phyloP scores from a whole-genome alignment of 1,140 invertebrate species.

The Gryllus bimaculatus region DNA sequence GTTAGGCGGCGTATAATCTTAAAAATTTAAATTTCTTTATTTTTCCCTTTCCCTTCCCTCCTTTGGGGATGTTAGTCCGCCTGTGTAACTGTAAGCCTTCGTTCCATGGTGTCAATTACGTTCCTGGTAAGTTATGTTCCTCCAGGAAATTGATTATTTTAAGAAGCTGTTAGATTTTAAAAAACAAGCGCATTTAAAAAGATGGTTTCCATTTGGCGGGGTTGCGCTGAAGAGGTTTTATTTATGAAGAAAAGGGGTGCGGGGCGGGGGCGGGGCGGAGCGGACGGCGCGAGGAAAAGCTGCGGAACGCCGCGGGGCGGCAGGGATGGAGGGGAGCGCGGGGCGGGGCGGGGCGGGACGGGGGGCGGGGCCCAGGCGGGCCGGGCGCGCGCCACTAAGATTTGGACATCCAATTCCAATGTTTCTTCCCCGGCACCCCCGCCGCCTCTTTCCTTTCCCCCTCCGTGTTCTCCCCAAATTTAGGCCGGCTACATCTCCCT shows the following conservation, averaged over 20 bases:
- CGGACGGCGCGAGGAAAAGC: not conserved
- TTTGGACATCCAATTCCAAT: slow-evolving; percentile 15
- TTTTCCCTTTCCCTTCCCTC: not conserved
- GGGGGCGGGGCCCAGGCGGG: not conserved
- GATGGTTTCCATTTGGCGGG: slow-evolving; percentile 16
- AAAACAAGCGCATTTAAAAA: slow-evolving; percentile 16
- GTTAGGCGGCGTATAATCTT: not conserved
- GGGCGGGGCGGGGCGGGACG: not conserved
- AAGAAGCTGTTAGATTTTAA: slow-evolving; percentile 10
- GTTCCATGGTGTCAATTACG: slow-evolving; percentile 13
- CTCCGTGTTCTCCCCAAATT: slow-evolving; percentile 7
- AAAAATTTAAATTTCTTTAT: not conserved
- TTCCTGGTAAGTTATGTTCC: not conserved
- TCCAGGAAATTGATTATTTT: slow-evolving; percentile 16
- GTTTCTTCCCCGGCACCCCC: not conserved
- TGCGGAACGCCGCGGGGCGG: not conserved
- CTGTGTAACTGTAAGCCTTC: slow-evolving; percentile 12
- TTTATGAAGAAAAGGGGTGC: slow-evolving; percentile 6
- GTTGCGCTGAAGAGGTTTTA: slow-evolving; percentile 15
- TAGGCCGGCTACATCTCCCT: slow-evolving; percentile 13
- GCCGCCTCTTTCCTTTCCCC: not conserved
- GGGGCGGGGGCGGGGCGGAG: too few species aligned
- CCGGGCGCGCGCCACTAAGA: slow-evolving; percentile 8
- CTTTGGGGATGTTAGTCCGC: slow-evolving; percentile 2
- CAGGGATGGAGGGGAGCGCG: not conserved